phyloP scores from a whole-genome alignment of 2,797 vertebrate genomes.

The Poecilia picta region DNA sequence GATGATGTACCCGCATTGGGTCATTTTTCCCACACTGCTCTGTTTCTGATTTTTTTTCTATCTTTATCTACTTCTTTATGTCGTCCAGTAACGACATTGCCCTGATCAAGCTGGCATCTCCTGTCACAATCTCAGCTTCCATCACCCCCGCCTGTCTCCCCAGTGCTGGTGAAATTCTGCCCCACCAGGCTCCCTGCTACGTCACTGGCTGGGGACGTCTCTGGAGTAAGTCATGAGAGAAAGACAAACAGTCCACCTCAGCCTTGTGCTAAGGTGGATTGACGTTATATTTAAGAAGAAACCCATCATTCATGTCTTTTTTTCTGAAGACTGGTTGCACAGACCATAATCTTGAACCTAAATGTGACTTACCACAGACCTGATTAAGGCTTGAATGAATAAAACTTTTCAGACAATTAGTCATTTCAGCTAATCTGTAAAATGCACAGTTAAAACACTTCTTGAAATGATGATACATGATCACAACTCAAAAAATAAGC shows the following conservation, averaged over 20 bases:
- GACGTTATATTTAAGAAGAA: background rate
- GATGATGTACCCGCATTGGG: background rate
- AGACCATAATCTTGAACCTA: background rate
- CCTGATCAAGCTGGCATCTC: slow-evolving; percentile 85
- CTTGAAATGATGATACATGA: background rate
- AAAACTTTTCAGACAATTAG: background rate
- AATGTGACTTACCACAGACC: background rate
- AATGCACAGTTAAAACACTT: background rate
- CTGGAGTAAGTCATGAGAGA: slow-evolving; percentile 74
- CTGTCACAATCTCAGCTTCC: slow-evolving; percentile 64
- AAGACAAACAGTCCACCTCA: background rate
- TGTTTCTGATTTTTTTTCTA: slow-evolving; percentile 9
- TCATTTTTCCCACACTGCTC: background rate
- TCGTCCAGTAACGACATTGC: slow-evolving; percentile 87
- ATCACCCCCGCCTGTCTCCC: slow-evolving; percentile 87
- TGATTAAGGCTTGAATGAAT: background rate
- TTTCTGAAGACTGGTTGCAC: background rate
- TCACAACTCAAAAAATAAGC: background rate
- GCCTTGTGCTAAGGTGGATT: background rate
- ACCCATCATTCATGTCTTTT: background rate
- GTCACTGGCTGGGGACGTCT: slow-evolving; percentile 92
- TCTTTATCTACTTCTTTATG: slow-evolving; percentile 10
- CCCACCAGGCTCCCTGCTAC: slow-evolving; percentile 80
- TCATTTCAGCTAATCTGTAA: background rate
- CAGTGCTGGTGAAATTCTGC: slow-evolving; percentile 52